phyloP scores from a whole-genome alignment of 2,797 vertebrate genomes.

The Molossus molossus region DNA sequence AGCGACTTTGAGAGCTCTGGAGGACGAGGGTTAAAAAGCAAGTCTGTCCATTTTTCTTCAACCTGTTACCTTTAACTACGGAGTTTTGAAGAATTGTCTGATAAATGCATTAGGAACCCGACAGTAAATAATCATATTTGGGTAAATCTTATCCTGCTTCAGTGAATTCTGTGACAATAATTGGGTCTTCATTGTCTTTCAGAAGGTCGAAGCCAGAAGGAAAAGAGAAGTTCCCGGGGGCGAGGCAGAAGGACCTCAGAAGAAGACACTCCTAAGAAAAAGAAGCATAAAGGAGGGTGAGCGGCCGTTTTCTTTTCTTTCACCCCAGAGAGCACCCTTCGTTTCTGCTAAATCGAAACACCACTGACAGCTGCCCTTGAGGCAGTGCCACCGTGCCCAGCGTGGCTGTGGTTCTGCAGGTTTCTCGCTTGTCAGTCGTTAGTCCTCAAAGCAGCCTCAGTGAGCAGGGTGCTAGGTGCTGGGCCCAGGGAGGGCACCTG shows the following conservation, averaged over 20 bases:
- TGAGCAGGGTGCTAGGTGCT: fast-evolving
- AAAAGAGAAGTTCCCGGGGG: conserved; percentile 95
- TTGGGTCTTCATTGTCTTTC: neutral
- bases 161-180: neutral
- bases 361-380: neutral
- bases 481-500: too few relatives aligned
- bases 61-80: neutral
- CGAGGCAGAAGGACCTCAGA: conserved; percentile 95
- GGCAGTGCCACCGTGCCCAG: fast-evolving
- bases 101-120: neutral
- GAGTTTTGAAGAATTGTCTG: neutral
- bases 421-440: fast-evolving
- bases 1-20: conserved; percentile 95
- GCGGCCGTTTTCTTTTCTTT: neutral
- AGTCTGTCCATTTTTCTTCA: conserved; percentile 37
- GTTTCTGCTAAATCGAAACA: too few relatives aligned
- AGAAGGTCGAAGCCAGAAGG: conserved; percentile 92
- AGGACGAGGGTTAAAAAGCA: conserved; percentile 94
- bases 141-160: neutral
- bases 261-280: conserved; percentile 97
- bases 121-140: neutral
- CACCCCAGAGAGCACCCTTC: neutral
- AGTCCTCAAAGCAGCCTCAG: neutral
- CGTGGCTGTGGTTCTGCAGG: neutral
- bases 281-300: conserved; percentile 97